A percentile compares a stretch with the other conserved stretches of the same genome.
These are phyloP conservation scores for Plebejus argus DNA, from an alignment of 2,888 invertebrate genomes.

Conservation along the genomic window DNA sequence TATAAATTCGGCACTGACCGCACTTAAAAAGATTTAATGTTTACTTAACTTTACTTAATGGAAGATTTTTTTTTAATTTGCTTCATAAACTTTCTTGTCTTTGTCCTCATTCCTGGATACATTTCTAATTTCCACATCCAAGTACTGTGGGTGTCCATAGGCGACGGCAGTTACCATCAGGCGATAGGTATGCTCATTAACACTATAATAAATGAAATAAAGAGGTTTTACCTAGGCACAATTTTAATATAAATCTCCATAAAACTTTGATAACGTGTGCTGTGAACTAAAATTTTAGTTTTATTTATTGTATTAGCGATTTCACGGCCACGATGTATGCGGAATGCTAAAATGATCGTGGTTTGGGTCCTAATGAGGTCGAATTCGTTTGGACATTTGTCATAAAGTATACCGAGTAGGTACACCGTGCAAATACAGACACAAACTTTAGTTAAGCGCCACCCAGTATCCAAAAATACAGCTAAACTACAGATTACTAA, in stretches of 20 bases:
- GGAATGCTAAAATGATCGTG: conserved; percentile 3
- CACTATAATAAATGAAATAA: no score
- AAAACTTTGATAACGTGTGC: background rate
- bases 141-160: no score
- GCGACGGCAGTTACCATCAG: no score
- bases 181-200: no score
- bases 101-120: no score
- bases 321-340: conserved; percentile 9
- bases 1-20: no score
- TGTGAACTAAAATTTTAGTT: background rate
- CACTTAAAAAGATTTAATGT: no score
- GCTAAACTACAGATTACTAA: no score
- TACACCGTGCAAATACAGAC: background rate
- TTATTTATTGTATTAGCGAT: conserved; percentile 28
- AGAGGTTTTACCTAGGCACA: background rate
- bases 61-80: no score
- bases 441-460: background rate
- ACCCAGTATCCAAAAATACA: background rate
- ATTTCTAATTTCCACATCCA: no score
- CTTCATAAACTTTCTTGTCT: no score
- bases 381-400: background rate
- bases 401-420: background rate
- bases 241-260: background rate
- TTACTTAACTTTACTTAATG: no score
- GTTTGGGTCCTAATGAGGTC: background rate